Percentiles rank a stretch among this genome's conserved stretches.
Evolutionary conservation across 2,888 invertebrate genomes (phyloP).

Genomic region (Microctonus brassicae): DNA sequence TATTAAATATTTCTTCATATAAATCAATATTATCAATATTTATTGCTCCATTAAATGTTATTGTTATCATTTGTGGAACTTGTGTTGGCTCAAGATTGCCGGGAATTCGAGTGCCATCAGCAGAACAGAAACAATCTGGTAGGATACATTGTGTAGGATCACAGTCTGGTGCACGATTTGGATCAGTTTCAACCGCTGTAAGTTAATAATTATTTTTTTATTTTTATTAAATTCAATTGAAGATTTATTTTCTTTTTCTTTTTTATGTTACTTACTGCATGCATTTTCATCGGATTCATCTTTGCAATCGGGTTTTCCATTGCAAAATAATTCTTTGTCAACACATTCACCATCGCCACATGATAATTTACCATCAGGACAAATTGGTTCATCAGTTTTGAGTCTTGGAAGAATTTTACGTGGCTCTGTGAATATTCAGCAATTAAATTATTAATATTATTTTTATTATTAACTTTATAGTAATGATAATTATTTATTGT

Average conservation of each 20-base stretch:
- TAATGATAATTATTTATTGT: background rate
- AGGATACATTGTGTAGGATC: constrained; percentile 89
- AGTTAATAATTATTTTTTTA: constrained; percentile 28
- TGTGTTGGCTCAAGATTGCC: constrained; percentile 85
- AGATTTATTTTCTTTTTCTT: constrained; percentile 20
- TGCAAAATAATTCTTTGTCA: constrained; percentile 92
- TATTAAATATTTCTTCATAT: constrained; percentile 91
- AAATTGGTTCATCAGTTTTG: constrained; percentile 94
- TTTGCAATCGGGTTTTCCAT: constrained; percentile 92
- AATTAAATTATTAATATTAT: constrained; percentile 35
- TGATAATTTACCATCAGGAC: constrained; percentile 89
- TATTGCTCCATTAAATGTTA: constrained; percentile 92
- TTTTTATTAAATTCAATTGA: background rate
- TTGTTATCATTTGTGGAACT: constrained; percentile 94
- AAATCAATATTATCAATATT: constrained; percentile 94
- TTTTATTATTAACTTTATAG: constrained; percentile 14
- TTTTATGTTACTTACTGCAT: constrained; percentile 82
- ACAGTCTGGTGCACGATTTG: constrained; percentile 92
- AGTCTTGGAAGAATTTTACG: constrained; percentile 89
- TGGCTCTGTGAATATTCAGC: constrained; percentile 78
- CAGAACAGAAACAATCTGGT: constrained; percentile 94
- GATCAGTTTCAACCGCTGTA: constrained; percentile 89
- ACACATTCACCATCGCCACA: constrained; percentile 95
- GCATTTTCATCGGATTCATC: constrained; percentile 96
- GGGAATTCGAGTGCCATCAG: constrained; percentile 91